Evolutionary conservation across 2,797 vertebrate species (phyloP).

Genomic region (Danio albolineatus): DNA sequence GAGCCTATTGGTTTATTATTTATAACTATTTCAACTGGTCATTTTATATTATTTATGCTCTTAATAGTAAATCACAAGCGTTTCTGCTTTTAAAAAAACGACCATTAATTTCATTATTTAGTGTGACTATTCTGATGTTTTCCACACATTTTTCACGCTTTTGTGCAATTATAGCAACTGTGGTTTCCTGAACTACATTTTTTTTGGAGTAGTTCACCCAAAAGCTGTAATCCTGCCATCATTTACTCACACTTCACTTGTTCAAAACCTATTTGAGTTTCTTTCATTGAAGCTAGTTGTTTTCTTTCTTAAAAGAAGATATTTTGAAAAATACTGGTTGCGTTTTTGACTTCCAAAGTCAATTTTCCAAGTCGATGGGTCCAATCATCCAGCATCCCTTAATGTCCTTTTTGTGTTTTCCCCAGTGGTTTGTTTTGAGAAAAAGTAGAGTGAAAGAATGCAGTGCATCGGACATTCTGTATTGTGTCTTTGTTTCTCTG

Average conservation of each 20-base stretch:
- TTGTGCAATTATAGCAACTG: not conserved
- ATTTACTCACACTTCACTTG: not conserved
- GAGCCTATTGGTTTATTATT: not conserved
- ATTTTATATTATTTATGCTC: constrained; percentile 4
- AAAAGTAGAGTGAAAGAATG: not conserved
- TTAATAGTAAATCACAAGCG: not conserved
- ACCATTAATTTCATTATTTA: not conserved
- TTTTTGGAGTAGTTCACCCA: not conserved
- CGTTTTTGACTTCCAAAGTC: not conserved
- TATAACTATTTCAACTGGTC: not conserved
- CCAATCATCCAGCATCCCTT: too few relatives aligned
- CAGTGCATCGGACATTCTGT: not conserved
- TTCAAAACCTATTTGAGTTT: not conserved
- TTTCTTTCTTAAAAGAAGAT: not conserved
- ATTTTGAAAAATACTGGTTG: not conserved
- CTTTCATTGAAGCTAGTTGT: too few relatives aligned
- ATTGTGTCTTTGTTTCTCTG: constrained; percentile 73
- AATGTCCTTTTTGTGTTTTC: not conserved
- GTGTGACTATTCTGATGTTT: not conserved
- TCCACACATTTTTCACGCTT: not conserved
- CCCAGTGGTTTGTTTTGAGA: not conserved
- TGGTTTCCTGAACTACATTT: not conserved
- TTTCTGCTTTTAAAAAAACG: not conserved
- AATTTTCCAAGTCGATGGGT: not conserved
- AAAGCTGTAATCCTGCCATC: not conserved